phyloP scores from a whole-genome alignment of 2,113 vertebrate genomes.

The Paedocypris sp. region DNA sequence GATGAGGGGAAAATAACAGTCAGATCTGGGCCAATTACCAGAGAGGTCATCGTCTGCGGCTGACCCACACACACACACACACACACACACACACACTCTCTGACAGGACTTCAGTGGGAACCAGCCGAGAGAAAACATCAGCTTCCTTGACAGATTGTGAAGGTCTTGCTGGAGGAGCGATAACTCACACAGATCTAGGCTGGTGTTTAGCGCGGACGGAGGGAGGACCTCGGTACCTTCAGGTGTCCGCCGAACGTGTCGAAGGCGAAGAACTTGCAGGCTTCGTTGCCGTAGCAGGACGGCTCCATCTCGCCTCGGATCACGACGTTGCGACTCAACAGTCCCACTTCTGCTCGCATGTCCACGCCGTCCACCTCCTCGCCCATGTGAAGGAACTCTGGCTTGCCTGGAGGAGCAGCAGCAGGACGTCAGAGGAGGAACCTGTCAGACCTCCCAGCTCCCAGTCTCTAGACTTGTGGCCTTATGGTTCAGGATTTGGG shows the following conservation, averaged over 20 bases:
- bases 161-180: background rate
- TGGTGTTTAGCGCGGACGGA: background rate
- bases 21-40: conserved; percentile 34
- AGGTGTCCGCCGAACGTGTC: conserved; percentile 94
- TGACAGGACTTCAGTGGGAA: conserved; percentile 10
- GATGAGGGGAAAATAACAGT: conserved; percentile 29
- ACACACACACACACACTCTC: conserved; percentile 15
- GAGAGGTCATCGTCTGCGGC: conserved; percentile 19
- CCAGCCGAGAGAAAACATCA: conserved; percentile 1
- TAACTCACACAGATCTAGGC: background rate
- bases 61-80: conserved; percentile 7
- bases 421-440: too few relatives aligned
- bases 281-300: conserved; percentile 68
- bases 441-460: too few relatives aligned
- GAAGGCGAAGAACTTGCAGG: conserved; percentile 86
- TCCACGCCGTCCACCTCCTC: conserved; percentile 80
- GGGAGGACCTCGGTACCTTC: conserved; percentile 64
- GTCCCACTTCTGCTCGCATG: conserved; percentile 90
- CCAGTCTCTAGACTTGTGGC: too few relatives aligned
- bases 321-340: conserved; percentile 76
- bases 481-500: too few relatives aligned
- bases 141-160: background rate
- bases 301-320: conserved; percentile 76
- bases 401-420: conserved; percentile 72
- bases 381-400: conserved; percentile 73